Evolutionary conservation across 1,140 invertebrate species (phyloP), one percentile per base, ranked within the genome.

Genomic region (Cherax destructor): DNA sequence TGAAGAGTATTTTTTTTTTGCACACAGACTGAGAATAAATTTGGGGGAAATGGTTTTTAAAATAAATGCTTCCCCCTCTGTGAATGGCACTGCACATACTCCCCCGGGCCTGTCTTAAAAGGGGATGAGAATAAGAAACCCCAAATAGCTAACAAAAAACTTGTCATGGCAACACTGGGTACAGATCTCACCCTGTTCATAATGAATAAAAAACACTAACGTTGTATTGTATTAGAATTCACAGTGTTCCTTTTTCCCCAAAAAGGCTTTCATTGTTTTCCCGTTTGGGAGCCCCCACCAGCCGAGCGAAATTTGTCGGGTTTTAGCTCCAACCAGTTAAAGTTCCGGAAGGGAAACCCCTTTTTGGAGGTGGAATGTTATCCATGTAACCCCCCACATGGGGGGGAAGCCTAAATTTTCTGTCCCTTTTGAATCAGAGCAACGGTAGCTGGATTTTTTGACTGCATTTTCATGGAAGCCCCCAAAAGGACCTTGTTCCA

Each of bases 331-430:
- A 99, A 95, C 11, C 97, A 0, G 96, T 96, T 5, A 98, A 85
- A 98, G 95, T 94, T 99, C 98, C 97, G 96, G 93, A 98, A 97
- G 93, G 98, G 97, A 94, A 99, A 98, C 87, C 98, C 97, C 49
- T 97, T 96, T 94, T 98, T n/a, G n/a, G 97, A 24, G 98, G 97
- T 30, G 97, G 96, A 92, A 98, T 97, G 91, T 95, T 95, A 91
- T 97, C 97, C 0, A 96, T 95, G 86, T 97, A 97, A 72, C 96
- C 96, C 69, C 96, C 95, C 97, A 98, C 88, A 97, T 96, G 1
- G 96, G 96, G 93, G 97, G 97, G 72, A 98, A 95, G 76, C 97
- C 94, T 72, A 97, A 97, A 98, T 96, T 94, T 97, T 97, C 94
- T 98, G 97, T 1, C 97, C 97, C 1, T 98, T 95, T 93, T 98